These are phyloP conservation scores for Melanotaenia parkinsoni DNA, from an alignment of 2,797 vertebrate species.

Conservation along the genomic window DNA sequence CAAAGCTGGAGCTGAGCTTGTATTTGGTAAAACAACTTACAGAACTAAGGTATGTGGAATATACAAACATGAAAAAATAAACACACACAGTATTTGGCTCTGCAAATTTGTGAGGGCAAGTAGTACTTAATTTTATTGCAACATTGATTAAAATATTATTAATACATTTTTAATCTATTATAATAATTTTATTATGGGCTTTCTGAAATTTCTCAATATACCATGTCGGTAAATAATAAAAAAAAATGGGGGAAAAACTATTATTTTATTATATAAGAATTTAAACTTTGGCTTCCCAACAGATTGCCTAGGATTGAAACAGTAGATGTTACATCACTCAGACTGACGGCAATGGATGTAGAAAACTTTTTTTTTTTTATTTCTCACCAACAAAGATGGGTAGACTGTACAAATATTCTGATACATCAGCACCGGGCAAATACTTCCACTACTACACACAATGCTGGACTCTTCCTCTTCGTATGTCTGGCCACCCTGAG, in stretches of 20 bases:
- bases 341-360: no score
- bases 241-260: no score
- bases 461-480: no score
- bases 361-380: no score
- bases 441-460: no score
- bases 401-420: no score
- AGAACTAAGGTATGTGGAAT: conserved; percentile 85
- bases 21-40: conserved; percentile 77
- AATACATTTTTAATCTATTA: neutral
- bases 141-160: neutral
- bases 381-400: no score
- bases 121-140: neutral
- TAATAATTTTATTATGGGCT: neutral
- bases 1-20: conserved; percentile 82
- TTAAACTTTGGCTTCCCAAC: neutral
- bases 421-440: no score
- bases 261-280: neutral
- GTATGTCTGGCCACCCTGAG: no score
- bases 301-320: neutral
- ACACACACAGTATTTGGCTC: neutral
- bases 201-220: neutral
- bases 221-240: neutral
- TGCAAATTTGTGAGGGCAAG: neutral
- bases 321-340: neutral
- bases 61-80: neutral